Conservation (phyloP, 2,888 invertebrate species). For the Busseola fusca region DNA sequence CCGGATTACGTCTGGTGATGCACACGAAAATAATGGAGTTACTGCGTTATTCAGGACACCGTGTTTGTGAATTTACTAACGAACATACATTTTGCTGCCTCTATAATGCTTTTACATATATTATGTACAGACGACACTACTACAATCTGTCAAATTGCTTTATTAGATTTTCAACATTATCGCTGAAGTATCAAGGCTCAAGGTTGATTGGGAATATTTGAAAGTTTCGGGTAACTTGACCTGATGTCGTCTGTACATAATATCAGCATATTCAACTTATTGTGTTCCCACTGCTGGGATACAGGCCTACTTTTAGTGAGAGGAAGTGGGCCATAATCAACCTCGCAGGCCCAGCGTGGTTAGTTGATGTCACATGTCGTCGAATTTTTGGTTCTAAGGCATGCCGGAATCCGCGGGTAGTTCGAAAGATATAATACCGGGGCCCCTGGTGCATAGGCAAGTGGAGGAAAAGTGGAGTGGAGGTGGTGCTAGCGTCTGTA, state of each 20-base stretch:
- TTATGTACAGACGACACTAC: too few species aligned
- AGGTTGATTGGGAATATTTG: too few species aligned
- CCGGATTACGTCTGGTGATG: slow-evolving; percentile 59
- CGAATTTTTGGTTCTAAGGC: background rate
- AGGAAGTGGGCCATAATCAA: background rate
- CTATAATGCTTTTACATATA: background rate
- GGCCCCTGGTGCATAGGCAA: too few species aligned
- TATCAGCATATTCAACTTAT: background rate
- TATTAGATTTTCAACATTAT: too few species aligned
- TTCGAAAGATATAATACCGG: too few species aligned
- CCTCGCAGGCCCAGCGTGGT: background rate
- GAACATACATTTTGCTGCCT: slow-evolving; percentile 14
- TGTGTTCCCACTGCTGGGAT: background rate
- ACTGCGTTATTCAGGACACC: slow-evolving; percentile 36
- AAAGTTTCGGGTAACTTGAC: too few species aligned
- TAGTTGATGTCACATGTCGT: background rate
- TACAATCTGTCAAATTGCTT: too few species aligned
- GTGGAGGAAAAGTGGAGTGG: too few species aligned
- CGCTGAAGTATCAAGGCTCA: too few species aligned
- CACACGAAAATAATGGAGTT: slow-evolving; percentile 59
- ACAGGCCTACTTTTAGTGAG: background rate
- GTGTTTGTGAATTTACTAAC: slow-evolving; percentile 50
- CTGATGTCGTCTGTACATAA: too few species aligned
- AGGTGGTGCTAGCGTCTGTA: too few species aligned
- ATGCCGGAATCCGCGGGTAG: background rate